Evolutionary conservation across 92 coral and sea anemone species (phyloP), one percentile per base, ranked within the genome.

Genomic region (Paragorgia papillata): DNA sequence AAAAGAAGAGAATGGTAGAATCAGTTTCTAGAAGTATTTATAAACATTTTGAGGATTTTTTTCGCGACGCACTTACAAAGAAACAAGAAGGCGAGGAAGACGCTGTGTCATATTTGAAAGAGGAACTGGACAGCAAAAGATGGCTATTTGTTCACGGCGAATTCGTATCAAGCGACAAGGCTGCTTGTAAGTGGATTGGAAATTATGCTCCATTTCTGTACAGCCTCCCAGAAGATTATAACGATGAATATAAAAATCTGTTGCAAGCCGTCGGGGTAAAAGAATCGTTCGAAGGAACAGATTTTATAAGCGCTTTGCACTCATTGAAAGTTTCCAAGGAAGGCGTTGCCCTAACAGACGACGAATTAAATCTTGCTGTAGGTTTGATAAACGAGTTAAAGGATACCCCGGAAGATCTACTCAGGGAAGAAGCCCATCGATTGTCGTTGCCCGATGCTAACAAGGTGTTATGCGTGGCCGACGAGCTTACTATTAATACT

Each of bases 31-130:
- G 86, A 54, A 75, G 87, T 67, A 85, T 91, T 24, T 78, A 80
- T 40, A 73, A 76, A 66, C 89, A 82, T 70, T 87, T 91, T 48
- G 91, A 86, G 13, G 84, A 81, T 12, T 40, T 89, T 0, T 82
- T 87, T 35, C 91, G 89, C 61, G 91, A 89, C 39, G 91, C 95
- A 20, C 79, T 91, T 49, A 57, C 83, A 9, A 89, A 91, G 95
- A 86, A 28, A 40, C 14, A 46, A 2, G 12, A 7, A 15, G 15
- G 53, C 15, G 53, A 2, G 53, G n/a, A 46, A 46, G n/a, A 6
- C 2, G 53, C 53, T 46, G 53, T 46, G 12, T 57, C 50, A n/a
- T n/a, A 46, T 2, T 46, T 46, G 53, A 46, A 34, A 80, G 29
- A 69, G 10, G 27, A 64, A 26, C 79, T 90, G 62, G 37, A 26